Conservation (phyloP, 2,888 invertebrate species). For the Tethea ocularis region DNA sequence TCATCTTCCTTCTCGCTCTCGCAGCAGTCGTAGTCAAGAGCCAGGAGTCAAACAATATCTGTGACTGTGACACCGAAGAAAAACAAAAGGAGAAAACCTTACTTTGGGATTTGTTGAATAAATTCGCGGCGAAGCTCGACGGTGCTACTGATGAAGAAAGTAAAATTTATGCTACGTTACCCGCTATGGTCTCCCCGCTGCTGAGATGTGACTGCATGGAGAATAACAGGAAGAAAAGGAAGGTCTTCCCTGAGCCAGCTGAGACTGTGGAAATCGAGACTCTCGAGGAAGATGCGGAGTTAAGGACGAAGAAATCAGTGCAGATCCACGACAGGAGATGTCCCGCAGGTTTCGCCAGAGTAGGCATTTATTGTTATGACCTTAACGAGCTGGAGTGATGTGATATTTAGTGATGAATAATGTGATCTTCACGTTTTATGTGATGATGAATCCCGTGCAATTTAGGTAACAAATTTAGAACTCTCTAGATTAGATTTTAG, state of each 20-base stretch:
- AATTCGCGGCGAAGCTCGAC: constrained; percentile 23
- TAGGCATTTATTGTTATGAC: neutral
- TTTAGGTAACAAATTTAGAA: neutral
- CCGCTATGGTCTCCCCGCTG: constrained; percentile 38
- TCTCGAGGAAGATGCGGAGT: neutral
- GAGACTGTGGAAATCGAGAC: constrained; percentile 1
- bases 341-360: neutral
- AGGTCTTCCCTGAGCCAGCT: constrained; percentile 15
- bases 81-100: constrained; percentile 14
- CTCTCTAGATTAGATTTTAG: too few relatives aligned
- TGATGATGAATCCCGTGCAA: neutral
- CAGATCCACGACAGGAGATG: neutral
- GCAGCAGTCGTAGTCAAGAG: constrained; percentile 15
- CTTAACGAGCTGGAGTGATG: neutral
- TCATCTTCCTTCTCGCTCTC: constrained; percentile 27
- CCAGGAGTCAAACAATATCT: constrained; percentile 20
- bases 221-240: constrained; percentile 38
- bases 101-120: constrained; percentile 25
- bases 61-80: constrained; percentile 20
- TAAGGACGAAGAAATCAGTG: neutral
- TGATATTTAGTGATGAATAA: neutral
- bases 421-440: neutral
- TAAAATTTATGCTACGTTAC: constrained; percentile 25
- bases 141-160: constrained; percentile 12
- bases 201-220: constrained; percentile 37